Base-by-base conservation (phyloP, 1,140 invertebrate species). In the Ruditapes philippinarum region DNA sequence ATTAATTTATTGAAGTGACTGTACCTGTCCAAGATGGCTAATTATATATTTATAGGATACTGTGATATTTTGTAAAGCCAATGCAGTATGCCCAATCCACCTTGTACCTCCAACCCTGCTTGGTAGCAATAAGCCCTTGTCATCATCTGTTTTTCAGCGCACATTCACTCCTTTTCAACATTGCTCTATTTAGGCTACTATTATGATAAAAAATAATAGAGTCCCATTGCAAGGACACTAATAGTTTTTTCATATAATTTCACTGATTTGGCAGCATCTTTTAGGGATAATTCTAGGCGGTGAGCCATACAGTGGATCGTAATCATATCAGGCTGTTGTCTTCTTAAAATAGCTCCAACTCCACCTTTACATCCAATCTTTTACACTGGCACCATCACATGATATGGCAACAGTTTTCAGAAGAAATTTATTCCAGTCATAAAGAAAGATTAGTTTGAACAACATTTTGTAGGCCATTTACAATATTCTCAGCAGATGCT, bases 131-230 rank as follows among this genome's bases (percentile, higher is more conserved):
- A 62, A 14, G 9, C 0, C 25, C 9, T 3, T 28, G 7, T 25
- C n/a, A 1, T 1, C 0, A 1, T 28, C n/a, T 1, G 1, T 0
- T 62, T n/a, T 62, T 62, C 25, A 62, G 25, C 2, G 57, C 57
- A 25, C 9, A n/a, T 11, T 28, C 25, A 28, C 57, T 62, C 3
- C 57, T 25, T 14, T 25, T 9, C 22, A 62, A 28, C 78, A 80
- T 88, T 54, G 76, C 14, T 22, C 45, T 38, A 22, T 88, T 88
- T 2, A 87, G 45, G 28, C 3, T 19, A 70, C 90, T 91, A 42
- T 79, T 80, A n/a, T 91, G 87, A 36, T 91, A 91, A 78, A 89
- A n/a, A 91, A n/a, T 84, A 73, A 36, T 89, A 85, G 19, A 91
- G 25, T 1, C 81, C 80, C 28, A 88, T 51, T 42, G 68, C 38